These are phyloP conservation scores for Thryonomys swinderianus DNA, from an alignment of 2,113 vertebrate genomes.

Conservation along the genomic window DNA sequence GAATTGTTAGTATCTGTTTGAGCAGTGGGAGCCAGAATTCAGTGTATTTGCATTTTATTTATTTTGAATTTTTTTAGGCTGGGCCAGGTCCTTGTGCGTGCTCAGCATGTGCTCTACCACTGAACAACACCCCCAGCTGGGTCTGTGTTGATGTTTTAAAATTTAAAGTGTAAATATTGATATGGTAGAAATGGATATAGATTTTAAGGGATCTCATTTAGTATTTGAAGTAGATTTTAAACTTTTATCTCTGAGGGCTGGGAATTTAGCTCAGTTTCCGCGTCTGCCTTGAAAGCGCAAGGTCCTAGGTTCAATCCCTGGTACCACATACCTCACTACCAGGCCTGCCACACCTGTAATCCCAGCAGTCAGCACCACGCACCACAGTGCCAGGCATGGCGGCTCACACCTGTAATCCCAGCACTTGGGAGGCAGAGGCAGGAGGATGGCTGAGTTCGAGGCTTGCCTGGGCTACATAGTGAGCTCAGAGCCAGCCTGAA, in stretches of 20 bases:
- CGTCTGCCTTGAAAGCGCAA: too few relatives aligned
- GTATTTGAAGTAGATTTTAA: constrained; percentile 22
- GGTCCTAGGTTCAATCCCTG: too few relatives aligned
- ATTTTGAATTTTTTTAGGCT: neutral
- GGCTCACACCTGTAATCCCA: too few relatives aligned
- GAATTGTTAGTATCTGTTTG: neutral
- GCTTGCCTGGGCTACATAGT: too few relatives aligned
- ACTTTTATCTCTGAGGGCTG: neutral
- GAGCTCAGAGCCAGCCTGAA: too few relatives aligned
- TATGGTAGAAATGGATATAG: constrained; percentile 4
- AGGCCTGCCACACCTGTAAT: too few relatives aligned
- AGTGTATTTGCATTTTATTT: neutral
- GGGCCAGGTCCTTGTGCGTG: neutral
- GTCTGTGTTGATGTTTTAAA: constrained; percentile 28
- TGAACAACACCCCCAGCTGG: neutral
- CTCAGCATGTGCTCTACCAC: neutral
- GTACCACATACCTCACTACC: too few relatives aligned
- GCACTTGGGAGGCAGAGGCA: too few relatives aligned
- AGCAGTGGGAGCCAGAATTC: constrained; percentile 30
- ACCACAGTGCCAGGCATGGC: too few relatives aligned
- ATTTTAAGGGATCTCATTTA: constrained; percentile 31
- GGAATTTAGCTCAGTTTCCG: too few relatives aligned
- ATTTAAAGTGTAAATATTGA: neutral
- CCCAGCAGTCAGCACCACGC: too few relatives aligned
- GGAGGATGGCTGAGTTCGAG: too few relatives aligned